Evolutionary conservation across 2,888 invertebrate species (phyloP).

Genomic region (Gandaritis pyraliata): DNA sequence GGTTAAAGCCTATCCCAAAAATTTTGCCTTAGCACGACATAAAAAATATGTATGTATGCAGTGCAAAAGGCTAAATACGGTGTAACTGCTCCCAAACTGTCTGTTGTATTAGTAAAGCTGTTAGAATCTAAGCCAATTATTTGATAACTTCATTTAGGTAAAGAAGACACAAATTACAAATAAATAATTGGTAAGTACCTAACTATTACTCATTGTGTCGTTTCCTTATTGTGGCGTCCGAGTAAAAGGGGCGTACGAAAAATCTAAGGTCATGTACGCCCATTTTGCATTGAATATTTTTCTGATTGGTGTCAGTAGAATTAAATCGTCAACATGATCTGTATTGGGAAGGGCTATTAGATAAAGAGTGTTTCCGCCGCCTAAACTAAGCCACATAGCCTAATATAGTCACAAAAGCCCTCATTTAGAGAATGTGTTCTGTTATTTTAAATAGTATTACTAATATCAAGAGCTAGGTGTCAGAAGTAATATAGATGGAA

Average conservation of each 20-base stretch:
- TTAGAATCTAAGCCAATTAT: neutral
- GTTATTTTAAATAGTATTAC: conserved; percentile 38
- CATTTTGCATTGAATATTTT: too few relatives aligned
- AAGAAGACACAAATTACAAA: neutral
- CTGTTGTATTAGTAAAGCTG: too few relatives aligned
- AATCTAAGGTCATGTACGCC: too few relatives aligned
- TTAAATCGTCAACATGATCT: too few relatives aligned
- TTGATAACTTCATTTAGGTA: neutral
- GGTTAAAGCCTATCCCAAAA: too few relatives aligned
- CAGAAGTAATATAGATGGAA: conserved; percentile 39
- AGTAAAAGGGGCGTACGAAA: too few relatives aligned
- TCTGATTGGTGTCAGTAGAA: too few relatives aligned
- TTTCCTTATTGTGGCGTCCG: neutral
- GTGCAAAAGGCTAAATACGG: too few relatives aligned
- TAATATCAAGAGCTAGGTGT: conserved; percentile 38
- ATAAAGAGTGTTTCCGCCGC: conserved; percentile 13
- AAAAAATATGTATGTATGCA: too few relatives aligned
- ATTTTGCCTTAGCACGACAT: too few relatives aligned
- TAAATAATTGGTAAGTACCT: neutral
- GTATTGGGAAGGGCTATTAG: neutral
- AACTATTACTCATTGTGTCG: neutral
- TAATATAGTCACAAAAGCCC: conserved; percentile 7
- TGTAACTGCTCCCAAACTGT: too few relatives aligned
- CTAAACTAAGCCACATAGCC: conserved; percentile 1
- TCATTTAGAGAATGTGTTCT: conserved; percentile 15